phyloP scores from a whole-genome alignment of 2,797 vertebrate species.

The Cuniculus paca region DNA sequence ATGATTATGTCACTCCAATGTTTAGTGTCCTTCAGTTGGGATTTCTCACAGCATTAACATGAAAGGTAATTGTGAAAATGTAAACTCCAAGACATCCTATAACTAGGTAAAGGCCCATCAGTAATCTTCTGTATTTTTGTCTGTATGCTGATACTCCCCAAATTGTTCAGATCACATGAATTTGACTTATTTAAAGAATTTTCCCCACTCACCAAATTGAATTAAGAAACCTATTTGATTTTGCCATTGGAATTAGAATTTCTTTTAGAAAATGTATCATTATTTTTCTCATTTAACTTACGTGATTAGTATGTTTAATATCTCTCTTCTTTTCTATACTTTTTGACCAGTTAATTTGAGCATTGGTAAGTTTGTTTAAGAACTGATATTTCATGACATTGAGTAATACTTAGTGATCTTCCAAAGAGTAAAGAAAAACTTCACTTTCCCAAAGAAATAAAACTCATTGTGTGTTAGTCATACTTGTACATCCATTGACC shows the following conservation, averaged over 20 bases:
- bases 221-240: not conserved
- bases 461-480: not conserved
- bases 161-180: not conserved
- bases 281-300: not conserved
- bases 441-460: not conserved
- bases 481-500: not conserved
- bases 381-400: not conserved
- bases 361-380: not conserved
- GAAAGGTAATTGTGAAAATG: not conserved
- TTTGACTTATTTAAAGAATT: not conserved
- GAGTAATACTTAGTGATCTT: not conserved
- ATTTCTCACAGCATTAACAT: not conserved
- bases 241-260: not conserved
- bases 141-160: not conserved
- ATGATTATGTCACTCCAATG: not conserved
- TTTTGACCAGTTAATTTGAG: too few relatives aligned
- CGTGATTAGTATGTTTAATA: not conserved
- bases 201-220: not conserved
- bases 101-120: not conserved
- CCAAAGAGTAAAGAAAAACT: not conserved
- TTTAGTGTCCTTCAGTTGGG: not conserved
- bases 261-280: not conserved
- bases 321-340: not conserved
- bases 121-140: not conserved
- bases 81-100: not conserved